A percentile compares a stretch with the other conserved stretches of the same genome.
These are phyloP conservation scores for Periophthalmus magnuspinnatus DNA, from an alignment of 2,797 vertebrate species.

Conservation along the genomic window DNA sequence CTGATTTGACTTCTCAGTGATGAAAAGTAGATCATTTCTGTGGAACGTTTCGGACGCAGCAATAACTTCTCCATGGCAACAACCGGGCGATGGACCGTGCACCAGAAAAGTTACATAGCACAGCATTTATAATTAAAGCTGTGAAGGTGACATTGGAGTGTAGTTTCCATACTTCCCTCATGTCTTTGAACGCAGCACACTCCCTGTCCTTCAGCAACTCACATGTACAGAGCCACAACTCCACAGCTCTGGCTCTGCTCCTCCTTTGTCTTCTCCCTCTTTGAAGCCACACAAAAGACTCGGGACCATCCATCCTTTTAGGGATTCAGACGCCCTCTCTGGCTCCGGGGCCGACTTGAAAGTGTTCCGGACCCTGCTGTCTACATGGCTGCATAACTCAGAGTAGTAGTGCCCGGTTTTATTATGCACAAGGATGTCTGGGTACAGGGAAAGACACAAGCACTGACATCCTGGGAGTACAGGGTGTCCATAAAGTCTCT, in stretches of 20 bases:
- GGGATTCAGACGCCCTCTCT: constrained; percentile 39
- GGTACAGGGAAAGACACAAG: neutral
- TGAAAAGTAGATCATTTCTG: too few species aligned
- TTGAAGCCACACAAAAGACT: constrained; percentile 44
- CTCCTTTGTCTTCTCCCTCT: constrained; percentile 47
- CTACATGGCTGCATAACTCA: constrained; percentile 14
- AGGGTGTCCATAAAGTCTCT: too few species aligned
- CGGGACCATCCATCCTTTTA: constrained; percentile 43
- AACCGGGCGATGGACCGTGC: neutral
- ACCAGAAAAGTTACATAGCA: neutral
- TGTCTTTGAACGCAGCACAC: constrained; percentile 9
- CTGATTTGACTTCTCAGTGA: too few species aligned
- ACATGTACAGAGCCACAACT: neutral
- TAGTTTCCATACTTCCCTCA: neutral
- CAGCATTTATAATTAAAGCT: neutral
- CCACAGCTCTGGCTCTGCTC: constrained; percentile 6
- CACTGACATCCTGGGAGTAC: too few species aligned
- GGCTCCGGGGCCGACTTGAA: constrained; percentile 40
- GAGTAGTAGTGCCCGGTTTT: constrained; percentile 15
- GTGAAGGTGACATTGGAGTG: constrained; percentile 27
- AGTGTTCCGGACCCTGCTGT: constrained; percentile 18
- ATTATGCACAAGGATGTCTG: neutral
- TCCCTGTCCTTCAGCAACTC: constrained; percentile 13
- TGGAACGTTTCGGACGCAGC: too few species aligned
- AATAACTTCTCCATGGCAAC: too few species aligned